Percentiles rank a stretch among this genome's conserved stretches.
phyloP scores from a whole-genome alignment of 2,888 invertebrate genomes.

The Lomographa bimaculata region DNA sequence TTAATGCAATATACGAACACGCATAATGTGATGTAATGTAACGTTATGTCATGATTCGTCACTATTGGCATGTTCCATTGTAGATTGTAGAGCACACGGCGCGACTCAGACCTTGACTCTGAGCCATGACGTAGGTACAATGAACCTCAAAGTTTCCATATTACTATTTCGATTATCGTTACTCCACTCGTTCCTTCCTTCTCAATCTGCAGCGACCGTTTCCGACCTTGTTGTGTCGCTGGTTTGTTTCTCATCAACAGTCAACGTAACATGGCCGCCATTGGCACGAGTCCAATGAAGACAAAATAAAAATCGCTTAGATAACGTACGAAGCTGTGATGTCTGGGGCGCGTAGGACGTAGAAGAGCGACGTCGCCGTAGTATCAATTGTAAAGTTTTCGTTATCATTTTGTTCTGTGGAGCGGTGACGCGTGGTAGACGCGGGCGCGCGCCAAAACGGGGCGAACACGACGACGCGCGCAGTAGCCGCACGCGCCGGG shows the following conservation, averaged over 20 bases:
- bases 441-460: constrained; percentile 60
- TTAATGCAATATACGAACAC: constrained; percentile 27
- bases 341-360: constrained; percentile 45
- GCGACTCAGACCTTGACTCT: constrained; percentile 42
- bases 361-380: constrained; percentile 48
- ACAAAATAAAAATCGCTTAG: constrained; percentile 56
- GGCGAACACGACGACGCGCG: constrained; percentile 39
- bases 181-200: neutral
- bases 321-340: constrained; percentile 50
- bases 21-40: constrained; percentile 23
- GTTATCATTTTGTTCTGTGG: constrained; percentile 74
- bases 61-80: constrained; percentile 34
- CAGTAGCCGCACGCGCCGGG: constrained; percentile 63
- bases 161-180: neutral
- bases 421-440: constrained; percentile 55
- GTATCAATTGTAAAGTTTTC: constrained; percentile 67
- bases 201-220: constrained; percentile 34
- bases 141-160: constrained; percentile 24
- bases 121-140: constrained; percentile 29
- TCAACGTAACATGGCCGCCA: constrained; percentile 44
- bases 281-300: constrained; percentile 62
- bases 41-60: constrained; percentile 32
- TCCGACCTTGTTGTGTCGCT: constrained; percentile 53
- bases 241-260: constrained; percentile 57
- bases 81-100: constrained; percentile 30